Evolutionary conservation across 2,888 invertebrate genomes (phyloP).

Genomic region (Mythimna loreyi): DNA sequence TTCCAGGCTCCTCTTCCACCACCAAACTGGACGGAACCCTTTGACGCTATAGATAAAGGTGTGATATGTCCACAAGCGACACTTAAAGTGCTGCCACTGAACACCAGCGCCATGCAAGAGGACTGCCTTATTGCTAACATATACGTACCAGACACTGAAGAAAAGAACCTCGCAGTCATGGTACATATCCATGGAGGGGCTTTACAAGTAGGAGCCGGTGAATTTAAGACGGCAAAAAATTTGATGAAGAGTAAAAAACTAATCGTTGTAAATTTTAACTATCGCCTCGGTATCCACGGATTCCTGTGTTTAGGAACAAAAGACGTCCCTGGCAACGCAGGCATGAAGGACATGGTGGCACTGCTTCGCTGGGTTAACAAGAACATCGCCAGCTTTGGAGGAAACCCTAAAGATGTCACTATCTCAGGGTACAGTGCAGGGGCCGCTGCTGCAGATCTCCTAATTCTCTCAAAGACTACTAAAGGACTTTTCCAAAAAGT

Average conservation of each 20-base stretch:
- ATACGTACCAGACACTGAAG: slow-evolving; percentile 76
- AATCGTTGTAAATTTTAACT: slow-evolving; percentile 69
- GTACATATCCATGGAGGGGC: slow-evolving; percentile 72
- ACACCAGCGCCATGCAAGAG: slow-evolving; percentile 63
- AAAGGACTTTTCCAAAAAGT: slow-evolving; percentile 71
- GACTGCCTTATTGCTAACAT: slow-evolving; percentile 81
- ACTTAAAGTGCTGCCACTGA: background rate
- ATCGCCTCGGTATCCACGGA: slow-evolving; percentile 68
- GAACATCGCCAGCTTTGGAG: slow-evolving; percentile 73
- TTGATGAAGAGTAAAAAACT: slow-evolving; percentile 60
- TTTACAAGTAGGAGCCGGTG: slow-evolving; percentile 65
- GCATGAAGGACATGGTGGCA: slow-evolving; percentile 74
- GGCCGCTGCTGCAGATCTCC: slow-evolving; percentile 65
- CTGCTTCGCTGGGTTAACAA: slow-evolving; percentile 70
- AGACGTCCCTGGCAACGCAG: slow-evolving; percentile 72
- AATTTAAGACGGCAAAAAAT: slow-evolving; percentile 15
- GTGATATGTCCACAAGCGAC: slow-evolving; percentile 69
- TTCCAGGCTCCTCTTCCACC: slow-evolving; percentile 51
- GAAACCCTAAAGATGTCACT: slow-evolving; percentile 74
- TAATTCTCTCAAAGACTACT: slow-evolving; percentile 67
- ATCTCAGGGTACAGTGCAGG: slow-evolving; percentile 72
- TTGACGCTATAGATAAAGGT: slow-evolving; percentile 67
- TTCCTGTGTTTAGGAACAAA: slow-evolving; percentile 70
- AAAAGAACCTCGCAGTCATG: slow-evolving; percentile 67
- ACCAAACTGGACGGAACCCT: slow-evolving; percentile 62